Evolutionary conservation across 2,888 invertebrate genomes (phyloP), one percentile per base, ranked within the genome.

Genomic region (Metopia argyrocephala): DNA sequence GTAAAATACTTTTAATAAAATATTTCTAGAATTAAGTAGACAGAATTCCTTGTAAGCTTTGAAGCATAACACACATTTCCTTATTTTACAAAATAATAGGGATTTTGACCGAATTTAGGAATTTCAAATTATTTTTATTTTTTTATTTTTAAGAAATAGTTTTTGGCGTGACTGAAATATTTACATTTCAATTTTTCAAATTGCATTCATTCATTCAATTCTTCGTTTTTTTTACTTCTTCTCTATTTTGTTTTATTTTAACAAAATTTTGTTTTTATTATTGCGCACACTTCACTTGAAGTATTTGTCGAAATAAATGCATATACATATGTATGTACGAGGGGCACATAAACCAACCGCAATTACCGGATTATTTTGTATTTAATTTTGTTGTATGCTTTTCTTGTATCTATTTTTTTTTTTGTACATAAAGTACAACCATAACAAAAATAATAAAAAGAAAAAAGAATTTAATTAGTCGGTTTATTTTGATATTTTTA

Each of bases 141-240:
- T 7, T 31, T 38, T 12, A 12, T 38, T 38, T 15, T 38, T 12
- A 15, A 38, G 38, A 38, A 38, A 38, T 38, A 38, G 38, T 38
- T 38, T 38, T 38, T 38, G 38, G 38, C 38, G 38, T 38, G 12
- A 12, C 38, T 38, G 38, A 38, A 38, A 38, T 38, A 38, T 15
- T 56, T 56, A 56, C 56, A 28, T 56, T 27, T 27, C 27, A 56
- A n/a, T 25, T 56, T 6, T n/a, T 48, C 27, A n/a, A 28, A 27
- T n/a, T 56, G 56, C 56, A 56, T 28, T 56, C 27, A 56, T 56
- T 25, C 28, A 28, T 52, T 65, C 38, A 38, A 31, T 65, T 52
- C 12, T 4, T 38, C 38, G 12, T 38, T 38, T 4, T 38, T 38
- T 38, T 38, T 15, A 2, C 31, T 31, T 31, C 9, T 38, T 38